Conservation (phyloP, 2,888 invertebrate species). For the Tetragnatha montana region DNA sequence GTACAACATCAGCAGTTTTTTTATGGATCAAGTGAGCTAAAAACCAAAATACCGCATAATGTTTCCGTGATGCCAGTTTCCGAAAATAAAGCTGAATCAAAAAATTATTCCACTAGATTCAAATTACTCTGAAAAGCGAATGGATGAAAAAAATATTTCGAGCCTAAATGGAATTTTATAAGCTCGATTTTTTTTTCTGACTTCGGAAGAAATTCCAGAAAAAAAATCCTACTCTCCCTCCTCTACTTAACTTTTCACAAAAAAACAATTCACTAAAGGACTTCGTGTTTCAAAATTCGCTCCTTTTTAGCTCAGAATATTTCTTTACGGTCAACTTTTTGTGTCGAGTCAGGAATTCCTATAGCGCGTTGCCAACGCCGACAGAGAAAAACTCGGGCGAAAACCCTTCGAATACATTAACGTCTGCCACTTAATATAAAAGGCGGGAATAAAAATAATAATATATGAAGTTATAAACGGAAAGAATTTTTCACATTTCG, state of each 20-base stretch:
- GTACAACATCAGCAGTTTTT: neutral
- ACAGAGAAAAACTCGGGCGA: neutral
- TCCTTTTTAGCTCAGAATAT: neutral
- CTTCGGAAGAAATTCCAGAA: neutral
- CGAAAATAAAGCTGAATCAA: constrained; percentile 7
- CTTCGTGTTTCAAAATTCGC: constrained; percentile 41
- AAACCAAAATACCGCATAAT: constrained; percentile 21
- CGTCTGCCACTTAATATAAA: neutral
- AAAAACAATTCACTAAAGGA: constrained; percentile 33
- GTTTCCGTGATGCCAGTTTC: constrained; percentile 7
- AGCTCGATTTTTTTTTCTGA: constrained; percentile 9
- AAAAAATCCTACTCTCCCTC: constrained; percentile 20
- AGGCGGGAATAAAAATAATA: constrained; percentile 13
- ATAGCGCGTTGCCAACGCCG: neutral
- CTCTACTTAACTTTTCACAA: constrained; percentile 35
- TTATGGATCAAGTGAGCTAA: neutral
- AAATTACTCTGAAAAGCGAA: constrained; percentile 2
- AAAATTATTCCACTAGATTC: constrained; percentile 6
- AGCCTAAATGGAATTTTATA: constrained; percentile 23
- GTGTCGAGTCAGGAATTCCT: constrained; percentile 39
- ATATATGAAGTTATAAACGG: neutral
- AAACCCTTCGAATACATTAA: constrained; percentile 43
- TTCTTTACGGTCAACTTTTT: constrained; percentile 36
- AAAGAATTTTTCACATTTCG: constrained; percentile 52
- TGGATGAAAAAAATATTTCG: neutral